Base-by-base conservation (phyloP, 2,888 invertebrate species). In the Drosophila recens region DNA sequence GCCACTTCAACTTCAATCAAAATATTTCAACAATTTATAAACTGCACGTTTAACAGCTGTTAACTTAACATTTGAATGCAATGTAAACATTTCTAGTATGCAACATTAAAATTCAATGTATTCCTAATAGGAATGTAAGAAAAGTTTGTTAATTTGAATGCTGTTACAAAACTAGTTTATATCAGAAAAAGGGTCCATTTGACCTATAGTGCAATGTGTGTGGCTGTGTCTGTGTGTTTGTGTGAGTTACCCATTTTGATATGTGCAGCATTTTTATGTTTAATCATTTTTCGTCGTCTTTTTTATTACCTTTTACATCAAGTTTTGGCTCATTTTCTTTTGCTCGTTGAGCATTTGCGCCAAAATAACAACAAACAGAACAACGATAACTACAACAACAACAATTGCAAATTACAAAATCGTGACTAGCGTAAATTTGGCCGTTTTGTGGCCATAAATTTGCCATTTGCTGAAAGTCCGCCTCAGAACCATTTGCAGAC, bases 381-480 rank as follows among this genome's bases (percentile, higher is more conserved):
- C 46, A 67, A 53, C 66, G 59, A 52, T 67, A 77, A 68, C 72
- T 17, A 27, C 56, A 64, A 53, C 33, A 56, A 71, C 72, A 72
- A 74, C 67, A 73, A 76, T 66, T 75, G 79, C 82, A 90, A 89
- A 89, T 90, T 90, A 84, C 90, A 72, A 81, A 88, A 80, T 90
- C 90, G 90, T 89, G 89, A 89, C 89, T 89, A 78, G 87, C 75
- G 78, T 79, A 84, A 89, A 85, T 89, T 87, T 88, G 63, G 73
- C 69, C 82, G 57, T 75, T 78, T 71, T 83, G 59, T 72, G 61
- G 67, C 75, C 73, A 83, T 84, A 87, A 83, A 83, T 83, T 77
- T 64, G 68, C 54, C 69, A 74, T 82, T 88, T 78, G 77, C 64
- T 74, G 56, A 70, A 67, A 75, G 52, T 67, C 51, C 52, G 64